Evolutionary conservation across 1,140 invertebrate genomes (phyloP).

Genomic region (Aradophagus sp.): DNA sequence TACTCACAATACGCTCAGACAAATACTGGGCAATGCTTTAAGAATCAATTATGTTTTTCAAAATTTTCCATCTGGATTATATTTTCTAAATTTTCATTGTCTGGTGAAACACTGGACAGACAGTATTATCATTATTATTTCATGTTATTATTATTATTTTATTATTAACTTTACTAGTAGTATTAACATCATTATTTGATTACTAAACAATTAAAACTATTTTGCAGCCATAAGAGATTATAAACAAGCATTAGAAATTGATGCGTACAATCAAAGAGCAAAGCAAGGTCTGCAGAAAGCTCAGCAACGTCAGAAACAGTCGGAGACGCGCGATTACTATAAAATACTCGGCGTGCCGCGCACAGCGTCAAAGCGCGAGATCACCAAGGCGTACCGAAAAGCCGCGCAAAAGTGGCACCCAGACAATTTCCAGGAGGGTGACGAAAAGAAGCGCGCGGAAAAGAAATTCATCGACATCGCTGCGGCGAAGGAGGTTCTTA

Average conservation of each 20-base stretch:
- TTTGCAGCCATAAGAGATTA: constrained; percentile 89
- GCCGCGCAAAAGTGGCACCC: constrained; percentile 99
- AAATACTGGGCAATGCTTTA: no score
- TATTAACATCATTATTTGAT: no score
- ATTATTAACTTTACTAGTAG: no score
- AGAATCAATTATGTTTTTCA: no score
- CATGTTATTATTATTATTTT: no score
- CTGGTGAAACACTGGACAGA: no score
- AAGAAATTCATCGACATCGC: constrained; percentile 99
- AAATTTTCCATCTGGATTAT: no score
- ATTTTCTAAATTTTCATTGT: no score
- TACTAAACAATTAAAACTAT: background rate
- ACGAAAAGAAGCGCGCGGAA: constrained; percentile 96
- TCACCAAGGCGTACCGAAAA: constrained; percentile 97
- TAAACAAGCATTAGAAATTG: constrained; percentile 89
- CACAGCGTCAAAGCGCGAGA: constrained; percentile 93
- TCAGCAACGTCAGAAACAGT: constrained; percentile 94
- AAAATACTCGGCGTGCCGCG: constrained; percentile 94
- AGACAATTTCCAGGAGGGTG: constrained; percentile 92
- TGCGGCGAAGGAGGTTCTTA: constrained; percentile 96
- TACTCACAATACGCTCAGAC: no score
- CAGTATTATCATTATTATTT: no score
- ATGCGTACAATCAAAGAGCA: constrained; percentile 86
- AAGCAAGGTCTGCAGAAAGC: constrained; percentile 92
- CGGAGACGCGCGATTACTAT: constrained; percentile 97